Evolutionary conservation across 1,140 invertebrate species (phyloP).

Genomic region (Conopomorpha cramerella): DNA sequence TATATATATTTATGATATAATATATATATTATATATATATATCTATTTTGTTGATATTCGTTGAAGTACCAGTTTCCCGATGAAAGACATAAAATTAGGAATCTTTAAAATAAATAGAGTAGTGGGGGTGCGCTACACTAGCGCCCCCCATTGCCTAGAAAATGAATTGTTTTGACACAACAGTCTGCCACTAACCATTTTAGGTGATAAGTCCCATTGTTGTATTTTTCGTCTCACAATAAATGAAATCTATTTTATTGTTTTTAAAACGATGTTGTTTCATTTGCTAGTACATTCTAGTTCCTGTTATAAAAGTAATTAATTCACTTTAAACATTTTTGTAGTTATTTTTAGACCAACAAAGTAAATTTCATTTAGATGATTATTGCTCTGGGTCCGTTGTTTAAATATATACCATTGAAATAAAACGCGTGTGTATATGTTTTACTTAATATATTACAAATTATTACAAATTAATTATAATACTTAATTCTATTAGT

Average conservation of each 20-base stretch:
- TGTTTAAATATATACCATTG: too few species aligned
- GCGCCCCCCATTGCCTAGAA: conserved; percentile 20
- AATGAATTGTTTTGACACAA: conserved; percentile 51
- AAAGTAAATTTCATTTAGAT: too few species aligned
- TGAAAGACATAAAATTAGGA: conserved; percentile 58
- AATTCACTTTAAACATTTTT: too few species aligned
- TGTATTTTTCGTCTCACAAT: conserved; percentile 61
- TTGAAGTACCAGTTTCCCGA: conserved; percentile 50
- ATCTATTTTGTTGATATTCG: conserved; percentile 53
- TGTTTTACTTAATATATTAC: too few species aligned
- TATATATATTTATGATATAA: conserved; percentile 43
- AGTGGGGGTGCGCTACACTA: not conserved
- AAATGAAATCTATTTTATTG: conserved; percentile 62
- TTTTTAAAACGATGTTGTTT: conserved; percentile 51
- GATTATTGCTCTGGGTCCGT: too few species aligned
- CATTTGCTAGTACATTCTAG: too few species aligned
- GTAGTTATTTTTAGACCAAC: too few species aligned
- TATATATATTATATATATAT: too few species aligned
- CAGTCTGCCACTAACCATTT: conserved; percentile 59
- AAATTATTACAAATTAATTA: too few species aligned
- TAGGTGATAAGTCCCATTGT: conserved; percentile 59
- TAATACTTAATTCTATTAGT: too few species aligned
- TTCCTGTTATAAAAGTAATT: too few species aligned
- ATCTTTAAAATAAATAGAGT: conserved; percentile 27
- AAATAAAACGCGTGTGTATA: too few species aligned